Conservation (phyloP, 2,888 invertebrate species). For the Agonopterix subpropinquella region DNA sequence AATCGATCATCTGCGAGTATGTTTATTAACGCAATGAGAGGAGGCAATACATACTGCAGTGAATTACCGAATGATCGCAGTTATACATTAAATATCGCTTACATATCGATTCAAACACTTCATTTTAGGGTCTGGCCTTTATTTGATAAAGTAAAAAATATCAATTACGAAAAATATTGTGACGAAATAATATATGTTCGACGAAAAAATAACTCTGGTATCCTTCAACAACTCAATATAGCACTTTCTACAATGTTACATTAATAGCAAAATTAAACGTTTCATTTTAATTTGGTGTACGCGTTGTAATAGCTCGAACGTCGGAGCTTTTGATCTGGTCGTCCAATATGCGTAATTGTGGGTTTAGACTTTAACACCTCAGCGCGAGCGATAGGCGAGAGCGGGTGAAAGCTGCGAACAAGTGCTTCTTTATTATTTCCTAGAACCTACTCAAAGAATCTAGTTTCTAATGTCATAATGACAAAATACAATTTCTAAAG, state of each 20-base stretch:
- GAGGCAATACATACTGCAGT: no score
- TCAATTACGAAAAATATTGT: no score
- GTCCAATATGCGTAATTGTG: constrained; percentile 73
- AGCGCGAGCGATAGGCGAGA: constrained; percentile 29
- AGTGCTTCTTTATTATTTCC: no score
- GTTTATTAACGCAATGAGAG: no score
- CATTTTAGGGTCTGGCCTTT: no score
- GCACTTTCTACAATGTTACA: constrained; percentile 18
- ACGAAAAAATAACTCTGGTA: not conserved
- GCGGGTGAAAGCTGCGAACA: constrained; percentile 15
- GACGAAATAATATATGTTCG: no score
- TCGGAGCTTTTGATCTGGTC: constrained; percentile 60
- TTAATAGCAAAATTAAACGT: constrained; percentile 48
- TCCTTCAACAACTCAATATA: constrained; percentile 9
- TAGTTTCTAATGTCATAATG: not conserved
- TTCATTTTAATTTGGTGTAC: constrained; percentile 58
- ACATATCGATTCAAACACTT: no score
- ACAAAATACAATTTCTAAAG: not conserved
- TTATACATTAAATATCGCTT: no score
- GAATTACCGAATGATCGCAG: no score
- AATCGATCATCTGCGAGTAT: no score
- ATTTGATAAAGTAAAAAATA: no score
- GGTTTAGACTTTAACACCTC: constrained; percentile 52
- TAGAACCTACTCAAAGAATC: no score
- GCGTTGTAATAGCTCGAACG: constrained; percentile 46